Evolutionary conservation across 2,113 vertebrate species (phyloP), one percentile per base, ranked within the genome.

Genomic region (Lucifuga dentata): DNA sequence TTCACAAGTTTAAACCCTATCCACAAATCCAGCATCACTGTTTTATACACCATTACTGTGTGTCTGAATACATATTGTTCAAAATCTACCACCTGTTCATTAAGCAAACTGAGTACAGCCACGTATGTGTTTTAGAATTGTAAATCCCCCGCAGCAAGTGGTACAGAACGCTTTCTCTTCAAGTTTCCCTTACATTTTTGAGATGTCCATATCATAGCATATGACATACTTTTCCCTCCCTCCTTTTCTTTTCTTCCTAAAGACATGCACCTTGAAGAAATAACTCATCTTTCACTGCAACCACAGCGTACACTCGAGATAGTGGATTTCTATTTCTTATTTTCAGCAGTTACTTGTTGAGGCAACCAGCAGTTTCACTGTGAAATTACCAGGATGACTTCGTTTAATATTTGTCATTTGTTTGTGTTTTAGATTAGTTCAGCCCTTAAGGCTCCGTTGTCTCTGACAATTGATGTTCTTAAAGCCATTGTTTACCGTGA

Each of bases 201-300:
- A 53, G 50, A 74, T 29, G 77, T 79, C 56, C 63, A 80, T 62
- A 73, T 50, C 48, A 36, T 68, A 3, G n/a, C n/a, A 56, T 66
- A 48, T 60, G 20, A 78, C 48, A 55, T 65, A 43, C 80, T 49
- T 76, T 52, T 50, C 65, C 52, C 19, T 32, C 65, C 76, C 43
- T 64, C 23, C 11, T 59, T 78, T 23, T 52, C 26, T 76, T 20
- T 69, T 62, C 41, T 60, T 85, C 69, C 59, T 23, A 81, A 36
- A 57, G 50, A 81, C 80, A 83, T 83, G 86, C 88, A 88, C 88
- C 86, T 90, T 90, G 64, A 78, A 80, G 56, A 84, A 76, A 81
- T 39, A 60, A 46, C 58, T 78, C 17, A 10, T 64, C 45, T 80
- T 70, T 81, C 78, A 86, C 68, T 78, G 69, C 74, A 84, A 83